A percentile compares a stretch with the other conserved stretches of the same genome.
phyloP scores from a whole-genome alignment of 2,113 vertebrate genomes.

The Anarrhichthys ocellatus region DNA sequence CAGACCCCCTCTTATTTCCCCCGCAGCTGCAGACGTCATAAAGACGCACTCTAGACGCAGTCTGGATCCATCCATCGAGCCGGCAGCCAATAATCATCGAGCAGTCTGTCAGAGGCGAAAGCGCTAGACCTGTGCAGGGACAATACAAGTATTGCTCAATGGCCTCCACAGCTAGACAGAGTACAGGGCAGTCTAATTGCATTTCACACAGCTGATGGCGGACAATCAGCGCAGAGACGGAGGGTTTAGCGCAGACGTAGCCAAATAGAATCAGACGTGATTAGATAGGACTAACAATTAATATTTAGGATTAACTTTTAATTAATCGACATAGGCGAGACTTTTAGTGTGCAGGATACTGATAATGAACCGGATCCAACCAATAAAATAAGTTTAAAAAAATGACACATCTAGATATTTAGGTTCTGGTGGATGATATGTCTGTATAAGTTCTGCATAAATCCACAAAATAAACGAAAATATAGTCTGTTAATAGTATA shows the following conservation, averaged over 20 bases:
- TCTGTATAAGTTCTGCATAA: background rate
- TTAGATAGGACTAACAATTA: conserved; percentile 58
- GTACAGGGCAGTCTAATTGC: conserved; percentile 65
- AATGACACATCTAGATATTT: background rate
- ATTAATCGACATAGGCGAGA: conserved; percentile 21
- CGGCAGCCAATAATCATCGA: conserved; percentile 67
- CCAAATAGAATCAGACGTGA: conserved; percentile 74
- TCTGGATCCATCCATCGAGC: conserved; percentile 27
- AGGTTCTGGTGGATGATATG: background rate
- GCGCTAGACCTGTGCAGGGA: conserved; percentile 64
- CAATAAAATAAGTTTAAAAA: background rate
- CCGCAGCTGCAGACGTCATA: conserved; percentile 38
- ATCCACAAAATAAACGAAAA: no score
- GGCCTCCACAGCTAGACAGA: conserved; percentile 42
- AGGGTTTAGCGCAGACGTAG: conserved; percentile 41
- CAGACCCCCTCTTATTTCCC: background rate
- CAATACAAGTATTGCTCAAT: conserved; percentile 45
- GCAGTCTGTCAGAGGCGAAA: conserved; percentile 43
- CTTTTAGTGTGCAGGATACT: background rate
- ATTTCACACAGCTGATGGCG: conserved; percentile 62
- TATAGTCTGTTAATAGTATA: background rate
- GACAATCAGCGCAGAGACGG: conserved; percentile 39
- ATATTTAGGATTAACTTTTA: conserved; percentile 47
- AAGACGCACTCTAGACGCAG: conserved; percentile 11
- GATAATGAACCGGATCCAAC: background rate